Conservation (phyloP, 2,797 vertebrate genomes). For the Microctenopoma lineatum region DNA sequence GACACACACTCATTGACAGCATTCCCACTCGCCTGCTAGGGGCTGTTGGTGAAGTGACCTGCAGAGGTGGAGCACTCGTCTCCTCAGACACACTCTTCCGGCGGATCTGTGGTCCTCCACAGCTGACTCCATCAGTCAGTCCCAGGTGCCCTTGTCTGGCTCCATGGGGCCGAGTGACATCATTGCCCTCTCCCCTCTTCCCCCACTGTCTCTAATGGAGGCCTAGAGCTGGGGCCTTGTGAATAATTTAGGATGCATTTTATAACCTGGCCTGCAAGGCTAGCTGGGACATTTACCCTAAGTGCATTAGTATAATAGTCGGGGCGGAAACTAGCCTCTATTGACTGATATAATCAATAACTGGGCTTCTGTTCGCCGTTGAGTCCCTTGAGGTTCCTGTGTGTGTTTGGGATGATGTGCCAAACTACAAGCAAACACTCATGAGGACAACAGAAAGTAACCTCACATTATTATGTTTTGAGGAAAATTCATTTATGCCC, state of each 20-base stretch:
- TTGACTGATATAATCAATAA: conserved; percentile 84
- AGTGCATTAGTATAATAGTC: conserved; percentile 84
- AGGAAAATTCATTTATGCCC: conserved; percentile 20
- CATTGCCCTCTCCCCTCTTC: conserved; percentile 58
- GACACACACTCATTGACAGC: conserved; percentile 15
- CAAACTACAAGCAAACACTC: conserved; percentile 39
- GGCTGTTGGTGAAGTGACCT: conserved; percentile 30
- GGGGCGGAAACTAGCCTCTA: conserved; percentile 78
- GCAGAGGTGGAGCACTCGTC: conserved; percentile 29
- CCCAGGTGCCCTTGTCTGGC: conserved; percentile 76
- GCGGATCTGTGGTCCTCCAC: conserved; percentile 45
- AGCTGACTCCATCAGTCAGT: conserved; percentile 66
- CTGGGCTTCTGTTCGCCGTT: conserved; percentile 55
- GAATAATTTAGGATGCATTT: conserved; percentile 86
- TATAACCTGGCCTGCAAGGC: conserved; percentile 79
- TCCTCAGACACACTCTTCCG: conserved; percentile 32
- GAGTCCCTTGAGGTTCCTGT: conserved; percentile 41
- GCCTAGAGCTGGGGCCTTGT: conserved; percentile 69
- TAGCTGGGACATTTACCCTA: conserved; percentile 73
- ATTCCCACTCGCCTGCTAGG: conserved; percentile 28
- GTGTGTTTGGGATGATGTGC: conserved; percentile 31
- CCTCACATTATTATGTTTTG: conserved; percentile 27
- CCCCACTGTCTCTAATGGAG: conserved; percentile 78
- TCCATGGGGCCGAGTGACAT: conserved; percentile 81
- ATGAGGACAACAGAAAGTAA: conserved; percentile 25